Evolutionary conservation across 2,113 vertebrate species (phyloP).

Genomic region (Dunckerocampus dactyliophorus): DNA sequence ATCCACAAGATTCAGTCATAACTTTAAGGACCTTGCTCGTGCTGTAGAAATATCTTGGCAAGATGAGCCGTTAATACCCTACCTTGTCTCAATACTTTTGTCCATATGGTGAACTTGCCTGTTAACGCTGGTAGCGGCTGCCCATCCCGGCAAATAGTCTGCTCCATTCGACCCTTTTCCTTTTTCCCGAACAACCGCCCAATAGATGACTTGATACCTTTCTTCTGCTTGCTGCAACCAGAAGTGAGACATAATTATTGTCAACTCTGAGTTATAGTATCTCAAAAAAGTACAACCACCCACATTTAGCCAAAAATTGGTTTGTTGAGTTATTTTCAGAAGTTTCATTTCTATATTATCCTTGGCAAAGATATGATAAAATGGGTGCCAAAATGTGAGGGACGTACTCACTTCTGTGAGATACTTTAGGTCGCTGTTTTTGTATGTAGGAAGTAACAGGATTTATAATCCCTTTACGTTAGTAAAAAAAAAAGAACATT

Average conservation of each 20-base stretch:
- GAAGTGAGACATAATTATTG: neutral
- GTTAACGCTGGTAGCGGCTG: conserved; percentile 74
- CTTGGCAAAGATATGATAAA: no score
- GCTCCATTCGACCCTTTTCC: conserved; percentile 87
- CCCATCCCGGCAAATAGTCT: conserved; percentile 78
- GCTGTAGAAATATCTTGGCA: no score
- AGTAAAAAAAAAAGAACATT: neutral
- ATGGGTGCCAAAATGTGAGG: no score
- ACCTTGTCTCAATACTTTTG: neutral
- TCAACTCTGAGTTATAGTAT: neutral
- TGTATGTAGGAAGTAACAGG: neutral
- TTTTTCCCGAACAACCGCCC: conserved; percentile 94
- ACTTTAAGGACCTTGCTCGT: neutral
- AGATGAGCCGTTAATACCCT: no score
- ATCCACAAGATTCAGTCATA: no score
- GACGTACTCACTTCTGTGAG: no score
- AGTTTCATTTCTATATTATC: no score
- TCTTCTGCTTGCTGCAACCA: conserved; percentile 85
- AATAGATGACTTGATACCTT: conserved; percentile 95
- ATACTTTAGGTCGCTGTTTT: neutral
- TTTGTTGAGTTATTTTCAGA: no score
- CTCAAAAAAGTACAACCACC: no score
- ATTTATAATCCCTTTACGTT: neutral
- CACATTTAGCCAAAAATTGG: no score
- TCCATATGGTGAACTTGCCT: conserved; percentile 60